phyloP scores from a whole-genome alignment of 1,140 invertebrate species.

The Bombus breviceps region DNA sequence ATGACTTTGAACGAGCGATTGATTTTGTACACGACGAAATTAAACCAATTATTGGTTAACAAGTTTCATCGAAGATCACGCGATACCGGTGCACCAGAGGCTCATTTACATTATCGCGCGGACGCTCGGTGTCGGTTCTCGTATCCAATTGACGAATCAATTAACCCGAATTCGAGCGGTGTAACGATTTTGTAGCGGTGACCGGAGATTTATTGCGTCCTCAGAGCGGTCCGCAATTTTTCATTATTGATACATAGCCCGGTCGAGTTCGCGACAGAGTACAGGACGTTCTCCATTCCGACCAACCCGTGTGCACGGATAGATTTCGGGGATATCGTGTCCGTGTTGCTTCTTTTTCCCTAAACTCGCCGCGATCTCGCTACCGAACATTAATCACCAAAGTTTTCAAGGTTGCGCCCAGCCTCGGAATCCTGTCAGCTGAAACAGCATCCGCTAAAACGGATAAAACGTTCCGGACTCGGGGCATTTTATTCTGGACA shows the following conservation, averaged over 20 bases:
- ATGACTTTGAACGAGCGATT: background rate
- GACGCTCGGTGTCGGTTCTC: background rate
- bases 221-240: constrained; percentile 33
- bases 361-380: background rate
- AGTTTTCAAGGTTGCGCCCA: constrained; percentile 48
- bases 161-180: constrained; percentile 40
- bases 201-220: constrained; percentile 37
- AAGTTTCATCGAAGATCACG: background rate
- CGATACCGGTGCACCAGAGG: background rate
- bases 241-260: constrained; percentile 49
- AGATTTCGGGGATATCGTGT: constrained; percentile 24
- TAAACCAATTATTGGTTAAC: background rate
- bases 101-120: constrained; percentile 20
- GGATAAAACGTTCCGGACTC: background rate
- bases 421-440: constrained; percentile 5
- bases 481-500: background rate
- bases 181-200: constrained; percentile 39
- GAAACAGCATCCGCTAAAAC: background rate
- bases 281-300: constrained; percentile 37
- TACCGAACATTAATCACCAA: constrained; percentile 50
- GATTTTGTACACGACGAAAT: background rate
- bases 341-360: constrained; percentile 23
- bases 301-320: background rate
- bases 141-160: constrained; percentile 43
- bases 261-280: constrained; percentile 24